These are phyloP conservation scores for Pogonophryne albipinna DNA, from an alignment of 2,797 vertebrate genomes.

Conservation along the genomic window DNA sequence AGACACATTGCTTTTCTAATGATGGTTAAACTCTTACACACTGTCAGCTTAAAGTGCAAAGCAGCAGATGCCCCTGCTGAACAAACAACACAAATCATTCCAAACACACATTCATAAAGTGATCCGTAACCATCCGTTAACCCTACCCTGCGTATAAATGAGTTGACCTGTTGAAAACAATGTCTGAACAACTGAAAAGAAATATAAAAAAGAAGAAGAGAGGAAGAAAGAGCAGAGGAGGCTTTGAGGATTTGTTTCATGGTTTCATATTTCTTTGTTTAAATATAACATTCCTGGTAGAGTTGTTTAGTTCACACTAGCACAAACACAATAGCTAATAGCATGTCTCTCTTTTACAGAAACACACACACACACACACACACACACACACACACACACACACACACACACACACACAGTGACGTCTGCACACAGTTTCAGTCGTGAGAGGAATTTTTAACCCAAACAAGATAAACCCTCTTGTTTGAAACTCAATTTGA, in stretches of 20 bases:
- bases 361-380: no score
- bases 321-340: slow-evolving; percentile 55
- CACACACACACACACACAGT: slow-evolving; percentile 12
- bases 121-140: not conserved
- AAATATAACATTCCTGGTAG: slow-evolving; percentile 44
- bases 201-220: not conserved
- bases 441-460: slow-evolving; percentile 62
- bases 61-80: slow-evolving; percentile 12
- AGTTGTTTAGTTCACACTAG: slow-evolving; percentile 45
- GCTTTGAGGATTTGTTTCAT: not conserved
- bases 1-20: not conserved
- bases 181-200: not conserved
- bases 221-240: not conserved
- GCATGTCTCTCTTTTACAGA: slow-evolving; percentile 12
- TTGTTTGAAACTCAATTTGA: slow-evolving; percentile 67
- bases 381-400: slow-evolving; percentile 25
- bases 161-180: slow-evolving; percentile 5
- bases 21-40: slow-evolving; percentile 11
- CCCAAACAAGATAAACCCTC: slow-evolving; percentile 65
- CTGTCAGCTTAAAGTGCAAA: slow-evolving; percentile 9
- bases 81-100: slow-evolving; percentile 14
- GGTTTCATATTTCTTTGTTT: slow-evolving; percentile 52
- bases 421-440: slow-evolving; percentile 15
- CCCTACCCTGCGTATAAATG: not conserved
- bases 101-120: not conserved